Conservation (phyloP, 2,113 vertebrate species). For the Podiceps cristatus region DNA sequence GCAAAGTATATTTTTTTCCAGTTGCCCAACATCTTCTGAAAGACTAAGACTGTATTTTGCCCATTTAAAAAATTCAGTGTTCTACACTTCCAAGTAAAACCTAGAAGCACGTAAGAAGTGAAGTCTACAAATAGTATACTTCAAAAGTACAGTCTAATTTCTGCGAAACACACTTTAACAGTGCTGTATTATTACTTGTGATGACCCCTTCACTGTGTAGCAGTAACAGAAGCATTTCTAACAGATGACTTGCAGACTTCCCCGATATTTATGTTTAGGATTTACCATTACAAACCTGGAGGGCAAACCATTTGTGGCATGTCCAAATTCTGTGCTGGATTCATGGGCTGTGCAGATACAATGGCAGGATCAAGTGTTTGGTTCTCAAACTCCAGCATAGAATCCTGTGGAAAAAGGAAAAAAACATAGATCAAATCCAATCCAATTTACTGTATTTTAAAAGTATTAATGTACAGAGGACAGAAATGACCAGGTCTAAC, state of each 20-base stretch:
- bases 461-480: accelerated
- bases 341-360: slow-evolving; percentile 98
- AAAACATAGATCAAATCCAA: not conserved
- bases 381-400: slow-evolving; percentile 97
- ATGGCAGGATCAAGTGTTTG: slow-evolving; percentile 96
- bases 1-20: not conserved
- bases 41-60: not conserved
- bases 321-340: slow-evolving; percentile 87
- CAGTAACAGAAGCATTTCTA: not conserved
- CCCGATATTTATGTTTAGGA: slow-evolving; percentile 4
- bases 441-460: not conserved
- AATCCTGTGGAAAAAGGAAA: slow-evolving; percentile 80
- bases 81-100: not conserved
- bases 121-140: not conserved
- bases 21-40: not conserved
- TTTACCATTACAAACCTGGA: slow-evolving; percentile 80
- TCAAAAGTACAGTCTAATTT: not conserved
- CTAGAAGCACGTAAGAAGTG: not conserved
- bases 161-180: not conserved
- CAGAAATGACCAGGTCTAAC: not conserved
- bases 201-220: not conserved
- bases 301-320: slow-evolving; percentile 91
- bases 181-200: not conserved
- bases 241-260: not conserved
- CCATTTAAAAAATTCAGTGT: not conserved